A percentile compares a stretch with the other conserved stretches of the same genome.
Evolutionary conservation across 2,797 vertebrate genomes (phyloP).

Genomic region (Pteropus rufus): DNA sequence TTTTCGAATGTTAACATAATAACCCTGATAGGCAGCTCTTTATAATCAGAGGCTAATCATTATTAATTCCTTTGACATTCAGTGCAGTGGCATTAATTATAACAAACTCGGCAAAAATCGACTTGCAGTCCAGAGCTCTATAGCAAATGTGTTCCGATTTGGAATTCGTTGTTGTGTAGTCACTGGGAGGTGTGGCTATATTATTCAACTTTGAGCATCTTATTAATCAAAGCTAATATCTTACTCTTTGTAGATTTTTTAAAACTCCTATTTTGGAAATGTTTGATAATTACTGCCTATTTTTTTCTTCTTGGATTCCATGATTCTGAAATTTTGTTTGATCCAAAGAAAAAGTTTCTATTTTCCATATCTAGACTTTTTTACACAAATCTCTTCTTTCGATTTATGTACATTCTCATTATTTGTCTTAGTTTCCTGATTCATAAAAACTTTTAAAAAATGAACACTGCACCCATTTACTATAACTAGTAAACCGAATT

Average conservation of each 20-base stretch:
- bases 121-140: conserved; percentile 17
- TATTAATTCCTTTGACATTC: conserved; percentile 77
- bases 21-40: conserved; percentile 69
- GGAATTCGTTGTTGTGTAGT: not conserved
- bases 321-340: conserved; percentile 6
- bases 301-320: not conserved
- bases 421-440: not conserved
- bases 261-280: not conserved
- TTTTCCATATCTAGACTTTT: conserved; percentile 12
- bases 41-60: conserved; percentile 76
- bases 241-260: not conserved
- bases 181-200: not conserved
- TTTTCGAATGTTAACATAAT: conserved; percentile 77
- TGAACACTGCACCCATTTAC: not conserved
- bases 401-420: not conserved
- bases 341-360: not conserved
- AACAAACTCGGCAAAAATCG: conserved; percentile 47
- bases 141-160: conserved; percentile 18
- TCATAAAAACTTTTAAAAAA: not conserved
- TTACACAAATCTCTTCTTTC: not conserved
- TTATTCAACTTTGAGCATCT: not conserved
- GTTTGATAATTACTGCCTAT: not conserved
- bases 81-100: conserved; percentile 70
- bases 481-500: not conserved
- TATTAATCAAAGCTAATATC: conserved; percentile 6